Evolutionary conservation across 2,113 vertebrate species (phyloP), one percentile per base, ranked within the genome.

Genomic region (Elephantulus edwardii): DNA sequence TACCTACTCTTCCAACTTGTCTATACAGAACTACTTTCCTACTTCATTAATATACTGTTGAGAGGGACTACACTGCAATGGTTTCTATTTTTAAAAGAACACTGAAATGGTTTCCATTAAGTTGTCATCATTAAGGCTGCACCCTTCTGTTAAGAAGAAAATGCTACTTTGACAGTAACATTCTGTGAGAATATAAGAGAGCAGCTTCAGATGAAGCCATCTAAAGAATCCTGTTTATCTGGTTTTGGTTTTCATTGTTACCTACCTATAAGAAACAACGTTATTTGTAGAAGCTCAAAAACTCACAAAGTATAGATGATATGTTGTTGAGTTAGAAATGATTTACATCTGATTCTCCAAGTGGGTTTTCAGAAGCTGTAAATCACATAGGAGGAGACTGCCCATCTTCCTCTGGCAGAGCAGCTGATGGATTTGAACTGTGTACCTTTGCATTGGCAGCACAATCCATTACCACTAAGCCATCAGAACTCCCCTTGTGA

Each of bases 71-170:
- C 4, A 38, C 22, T 46, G 66, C 82, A n/a, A n/a, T n/a, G n/a
- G n/a, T n/a, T n/a, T 26, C 58, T 60, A 26, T 20, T n/a, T n/a
- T n/a, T n/a, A n/a, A n/a, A n/a, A n/a, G n/a, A n/a, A n/a, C n/a
- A 60, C 24, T 30, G 24, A 60, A 91, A 89, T 82, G 62, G 44
- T 82, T 85, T 82, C 52, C 42, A 88, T 40, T 35, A 88, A 91
- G 83, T 26, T 46, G 92, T 94, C 48, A 72, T 42, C 35, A 77
- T 93, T 76, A n/a, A n/a, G n/a, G n/a, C n/a, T n/a, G 60, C 2
- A 71, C n/a, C 20, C 9, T 42, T 72, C 52, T 90, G 52, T 71
- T 82, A 91, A 74, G 46, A 94, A 85, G 56, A 83, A 74, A 30
- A 30, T 86, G 66, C 42, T 91, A 84, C 89, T 84, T 76, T 72